phyloP scores from a whole-genome alignment of 2,797 vertebrate genomes.

The Loriculus beryllinus region DNA sequence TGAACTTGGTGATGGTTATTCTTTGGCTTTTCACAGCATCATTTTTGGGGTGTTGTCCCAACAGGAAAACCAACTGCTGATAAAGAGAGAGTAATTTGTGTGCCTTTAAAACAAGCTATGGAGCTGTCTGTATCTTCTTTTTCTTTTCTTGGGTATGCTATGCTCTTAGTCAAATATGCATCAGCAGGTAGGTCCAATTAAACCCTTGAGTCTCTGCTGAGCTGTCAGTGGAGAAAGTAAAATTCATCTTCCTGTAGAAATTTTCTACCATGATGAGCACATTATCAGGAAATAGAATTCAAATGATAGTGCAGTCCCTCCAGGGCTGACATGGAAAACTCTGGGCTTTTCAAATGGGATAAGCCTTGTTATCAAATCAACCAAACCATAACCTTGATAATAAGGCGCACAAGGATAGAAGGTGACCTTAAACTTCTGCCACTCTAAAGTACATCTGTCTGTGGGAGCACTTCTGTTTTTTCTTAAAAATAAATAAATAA shows the following conservation, averaged over 20 bases:
- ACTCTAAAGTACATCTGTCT: neutral
- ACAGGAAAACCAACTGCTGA: neutral
- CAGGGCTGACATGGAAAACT: neutral
- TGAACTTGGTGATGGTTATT: neutral
- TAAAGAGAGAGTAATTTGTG: neutral
- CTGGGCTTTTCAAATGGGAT: neutral
- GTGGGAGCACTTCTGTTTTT: neutral
- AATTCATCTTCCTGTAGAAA: conserved; percentile 50
- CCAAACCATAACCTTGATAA: neutral
- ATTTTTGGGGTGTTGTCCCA: neutral
- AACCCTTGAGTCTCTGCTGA: conserved; percentile 1
- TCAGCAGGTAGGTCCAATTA: conserved; percentile 46
- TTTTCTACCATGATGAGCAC: conserved; percentile 50
- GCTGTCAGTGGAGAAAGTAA: conserved; percentile 42
- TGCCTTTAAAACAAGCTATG: neutral
- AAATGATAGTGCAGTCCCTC: conserved; percentile 24
- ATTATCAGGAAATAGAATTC: conserved; percentile 49
- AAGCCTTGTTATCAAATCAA: neutral
- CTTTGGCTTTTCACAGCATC: neutral
- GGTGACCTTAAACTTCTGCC: conserved; percentile 23
- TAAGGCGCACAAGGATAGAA: neutral
- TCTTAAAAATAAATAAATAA: neutral
- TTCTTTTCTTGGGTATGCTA: neutral
- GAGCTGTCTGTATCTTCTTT: neutral
- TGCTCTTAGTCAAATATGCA: conserved; percentile 23